These are phyloP conservation scores for Pycnomerus fuliginosus DNA, from an alignment of 2,888 invertebrate species.

Conservation along the genomic window DNA sequence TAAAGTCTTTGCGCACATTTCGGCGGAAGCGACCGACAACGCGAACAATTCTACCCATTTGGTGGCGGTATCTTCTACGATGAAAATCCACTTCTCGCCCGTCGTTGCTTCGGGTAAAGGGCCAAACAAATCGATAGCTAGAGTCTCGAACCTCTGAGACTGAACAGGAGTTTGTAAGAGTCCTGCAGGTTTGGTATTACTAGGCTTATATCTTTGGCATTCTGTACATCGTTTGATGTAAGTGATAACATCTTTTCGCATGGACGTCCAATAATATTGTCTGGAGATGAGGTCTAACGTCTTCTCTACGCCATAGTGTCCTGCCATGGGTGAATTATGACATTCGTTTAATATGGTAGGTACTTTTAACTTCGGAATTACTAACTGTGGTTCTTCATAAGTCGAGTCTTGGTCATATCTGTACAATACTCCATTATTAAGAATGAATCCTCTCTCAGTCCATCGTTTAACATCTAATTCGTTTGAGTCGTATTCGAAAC, in stretches of 20 bases:
- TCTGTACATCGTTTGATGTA: slow-evolving; percentile 31
- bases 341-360: slow-evolving; percentile 22
- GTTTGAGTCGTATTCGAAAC: too few species aligned
- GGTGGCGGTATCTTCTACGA: slow-evolving; percentile 36
- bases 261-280: slow-evolving; percentile 33
- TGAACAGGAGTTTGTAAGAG: slow-evolving; percentile 33
- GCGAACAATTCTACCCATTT: slow-evolving; percentile 35
- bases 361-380: slow-evolving; percentile 27
- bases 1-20: slow-evolving; percentile 26
- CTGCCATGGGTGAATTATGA: slow-evolving; percentile 33
- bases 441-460: slow-evolving; percentile 24
- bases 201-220: slow-evolving; percentile 36
- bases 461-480: slow-evolving; percentile 10
- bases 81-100: slow-evolving; percentile 29
- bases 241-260: slow-evolving; percentile 26
- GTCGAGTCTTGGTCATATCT: too few species aligned
- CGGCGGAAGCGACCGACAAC: slow-evolving; percentile 24
- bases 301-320: slow-evolving; percentile 36
- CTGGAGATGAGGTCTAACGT: slow-evolving; percentile 26
- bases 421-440: too few species aligned
- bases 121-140: slow-evolving; percentile 37
- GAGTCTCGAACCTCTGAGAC: slow-evolving; percentile 32
- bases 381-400: too few species aligned
- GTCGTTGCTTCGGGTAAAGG: slow-evolving; percentile 28
- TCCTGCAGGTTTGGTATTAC: slow-evolving; percentile 35